Base-by-base conservation (phyloP, 2,797 vertebrate genomes). In the Vultur gryphus region DNA sequence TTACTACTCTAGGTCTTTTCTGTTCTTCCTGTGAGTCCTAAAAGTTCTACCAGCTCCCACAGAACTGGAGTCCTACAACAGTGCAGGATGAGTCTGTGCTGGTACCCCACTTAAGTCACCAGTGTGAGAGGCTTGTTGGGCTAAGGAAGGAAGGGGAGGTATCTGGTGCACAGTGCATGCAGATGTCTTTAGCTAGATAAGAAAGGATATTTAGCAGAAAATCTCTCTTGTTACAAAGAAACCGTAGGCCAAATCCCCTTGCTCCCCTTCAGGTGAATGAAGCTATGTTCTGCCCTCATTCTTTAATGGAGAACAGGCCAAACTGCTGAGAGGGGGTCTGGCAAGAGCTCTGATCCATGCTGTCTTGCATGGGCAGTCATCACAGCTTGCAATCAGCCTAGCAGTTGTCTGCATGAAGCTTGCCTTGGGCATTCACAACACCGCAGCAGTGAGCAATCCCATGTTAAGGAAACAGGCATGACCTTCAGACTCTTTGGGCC, bases 41-140 rank as follows among this genome's bases (percentile, higher is more conserved):
- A 69, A 46, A 76, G 57, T 84, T 71, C 41, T n/a, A 8, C 18
- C 12, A 55, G 23, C 19, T 65, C 10, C 15, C 13, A 35, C 3
- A 59, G 67, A 64, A 31, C 8, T 37, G 43, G 16, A 16, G 33
- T 64, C 29, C 10, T n/a, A 1, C 8, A 23, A 8, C 2, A 23
- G 37, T 26, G 10, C 39, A 52, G 57, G 41, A 13, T 41, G n/a
- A 18, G 12, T 23, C 23, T 78, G 61, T 65, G 48, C 43, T 86
- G 37, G 10, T 48, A 11, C 29, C 7, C 17, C 7, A 4, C 19
- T 46, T 67, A 19, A 37, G 24, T 17, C 33, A 37, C 29, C 31
- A 71, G n/a, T 0, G 0, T 21, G n/a, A 79, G 41, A 33, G 9
- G 16, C 10, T 70, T 18, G 16, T 8, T 46, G 31, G 41, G 52